Conservation (phyloP, 2,797 vertebrate species). For the Pachyuromys duprasi region DNA sequence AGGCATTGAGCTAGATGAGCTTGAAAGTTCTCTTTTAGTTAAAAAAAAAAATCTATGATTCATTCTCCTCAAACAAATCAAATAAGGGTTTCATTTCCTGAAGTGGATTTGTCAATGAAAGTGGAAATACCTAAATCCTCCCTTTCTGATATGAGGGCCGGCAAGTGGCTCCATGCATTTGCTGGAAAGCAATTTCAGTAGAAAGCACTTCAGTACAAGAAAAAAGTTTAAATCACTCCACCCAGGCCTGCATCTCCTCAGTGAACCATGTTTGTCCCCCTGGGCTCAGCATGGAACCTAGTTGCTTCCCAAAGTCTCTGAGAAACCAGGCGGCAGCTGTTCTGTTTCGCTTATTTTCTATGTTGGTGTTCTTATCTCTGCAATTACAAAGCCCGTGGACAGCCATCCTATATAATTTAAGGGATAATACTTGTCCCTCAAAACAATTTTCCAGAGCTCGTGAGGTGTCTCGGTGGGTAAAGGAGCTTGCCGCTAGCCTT, state of each 20-base stretch:
- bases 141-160: constrained; percentile 74
- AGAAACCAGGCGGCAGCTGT: background rate
- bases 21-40: constrained; percentile 75
- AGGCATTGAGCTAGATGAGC: constrained; percentile 63
- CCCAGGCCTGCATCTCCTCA: constrained; percentile 34
- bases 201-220: constrained; percentile 72
- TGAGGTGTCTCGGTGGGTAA: background rate
- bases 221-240: constrained; percentile 75
- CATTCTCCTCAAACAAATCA: constrained; percentile 81
- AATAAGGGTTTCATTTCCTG: constrained; percentile 81
- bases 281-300: background rate
- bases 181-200: constrained; percentile 77
- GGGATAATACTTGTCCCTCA: background rate
- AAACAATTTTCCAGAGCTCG: background rate
- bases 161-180: constrained; percentile 74
- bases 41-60: constrained; percentile 74
- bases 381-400: background rate
- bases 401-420: background rate
- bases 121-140: constrained; percentile 80
- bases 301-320: background rate
- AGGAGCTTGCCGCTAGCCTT: background rate
- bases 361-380: background rate
- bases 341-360: constrained; percentile 45
- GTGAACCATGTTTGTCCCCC: background rate
- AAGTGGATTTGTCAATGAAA: constrained; percentile 80